A percentile compares a stretch with the other conserved stretches of the same genome.
Conservation (phyloP, 2,797 vertebrate species). For the Mormyrops attenuatus region DNA sequence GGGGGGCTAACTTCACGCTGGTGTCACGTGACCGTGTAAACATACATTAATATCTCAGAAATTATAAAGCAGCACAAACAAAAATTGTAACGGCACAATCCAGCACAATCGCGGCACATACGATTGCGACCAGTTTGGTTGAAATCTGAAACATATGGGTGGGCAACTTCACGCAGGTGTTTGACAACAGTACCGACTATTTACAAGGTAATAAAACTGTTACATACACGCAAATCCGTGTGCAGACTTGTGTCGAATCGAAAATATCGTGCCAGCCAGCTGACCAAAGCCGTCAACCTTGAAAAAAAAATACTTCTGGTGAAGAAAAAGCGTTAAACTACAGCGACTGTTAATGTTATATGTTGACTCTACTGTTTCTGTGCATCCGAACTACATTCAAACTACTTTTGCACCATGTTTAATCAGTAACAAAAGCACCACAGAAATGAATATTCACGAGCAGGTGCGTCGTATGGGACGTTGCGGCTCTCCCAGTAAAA, state of each 20-base stretch:
- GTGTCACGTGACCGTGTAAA: no score
- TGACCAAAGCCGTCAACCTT: background rate
- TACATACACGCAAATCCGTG: background rate
- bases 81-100: no score
- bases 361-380: background rate
- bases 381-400: background rate
- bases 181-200: background rate
- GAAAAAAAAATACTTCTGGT: background rate
- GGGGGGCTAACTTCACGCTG: no score
- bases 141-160: no score
- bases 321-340: background rate
- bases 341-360: background rate
- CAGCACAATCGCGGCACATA: no score
- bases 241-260: background rate
- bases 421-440: constrained; percentile 10
- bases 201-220: background rate
- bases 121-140: no score
- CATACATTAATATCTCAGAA: no score
- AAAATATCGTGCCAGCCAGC: background rate
- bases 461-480: background rate
- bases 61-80: no score
- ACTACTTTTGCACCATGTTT: background rate
- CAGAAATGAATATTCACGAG: constrained; percentile 8
- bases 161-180: no score
- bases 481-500: background rate